Base-by-base conservation (phyloP, 92 coral and sea anemone species). In the Porites cylindrica region DNA sequence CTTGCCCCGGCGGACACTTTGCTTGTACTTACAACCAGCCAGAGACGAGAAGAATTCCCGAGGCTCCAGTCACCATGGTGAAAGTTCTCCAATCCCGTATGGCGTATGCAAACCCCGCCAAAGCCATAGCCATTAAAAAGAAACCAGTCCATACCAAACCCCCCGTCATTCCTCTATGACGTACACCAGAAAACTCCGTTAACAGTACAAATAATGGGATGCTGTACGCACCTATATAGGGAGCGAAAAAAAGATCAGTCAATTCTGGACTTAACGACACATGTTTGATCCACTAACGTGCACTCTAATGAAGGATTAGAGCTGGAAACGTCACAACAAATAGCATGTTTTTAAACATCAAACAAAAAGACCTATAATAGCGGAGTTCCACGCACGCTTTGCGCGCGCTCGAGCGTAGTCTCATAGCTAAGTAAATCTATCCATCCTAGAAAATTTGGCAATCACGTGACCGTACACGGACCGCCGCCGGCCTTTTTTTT, bases 31-130 rank as follows among this genome's bases (percentile, higher is more conserved):
- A 94, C 97, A 91, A 81, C 93, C 93, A 92, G 43, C 91, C 92
- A 60, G 84, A 75, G 16, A 80, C 68, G 24, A 88, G 75, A 6
- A 95, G 88, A 63, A 88, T 79, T 6, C 98, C 95, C 1, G 96
- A 93, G 10, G 86, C 96, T 26, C 90, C 91, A 10, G 87, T 79
- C 17, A 95, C 81, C 18, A 93, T 91, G 72, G 92, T 90, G 11
- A 95, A 80, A 4, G 75, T 79, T 24, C 91, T 88, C 98, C 98
- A 95, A 23, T 91, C 89, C 38, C 92, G 78, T 58, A 95, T 90
- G 21, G 83, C 83, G 24, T 88, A 91, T 38, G 94, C 96, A 20
- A 89, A 76, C 77, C 84, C 90, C 21, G 98, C 89, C 56, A 94
- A 86, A 17, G 81, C 53, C 68, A 88, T 75, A 21, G 77, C 60